Evolutionary conservation across 2,888 invertebrate genomes (phyloP), one percentile per base, ranked within the genome.

Genomic region (Thera britannica): DNA sequence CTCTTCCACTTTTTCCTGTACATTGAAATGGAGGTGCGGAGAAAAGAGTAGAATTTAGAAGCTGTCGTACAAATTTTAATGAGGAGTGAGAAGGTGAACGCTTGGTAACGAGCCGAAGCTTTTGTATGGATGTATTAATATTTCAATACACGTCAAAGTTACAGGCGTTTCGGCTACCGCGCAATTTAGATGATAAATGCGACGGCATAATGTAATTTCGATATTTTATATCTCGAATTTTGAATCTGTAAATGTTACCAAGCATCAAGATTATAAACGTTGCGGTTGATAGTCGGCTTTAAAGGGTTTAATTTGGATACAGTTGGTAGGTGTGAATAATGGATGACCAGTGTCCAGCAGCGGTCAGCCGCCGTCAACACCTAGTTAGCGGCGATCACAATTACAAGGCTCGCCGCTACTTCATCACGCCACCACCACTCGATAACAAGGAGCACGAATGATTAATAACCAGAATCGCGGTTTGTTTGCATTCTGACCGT

Each of bases 1-100:
- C 93, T 92, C 92, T 91, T 92, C 91, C 89, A 93, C 90, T 93
- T 93, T 93, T 93, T 93, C 93, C 93, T 92, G 92, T 93, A 92
- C 90, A 93, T 93, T 93, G 93, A 93, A 93, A 93, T 91, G 92
- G 91, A 93, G 92, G 93, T 91, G 90, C 91, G 86, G 91, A 92
- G 92, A 92, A 92, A 92, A 93, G 92, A 92, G 92, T 92, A 91
- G 91, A 92, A 92, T 93, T 93, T 92, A 93, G 92, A 92, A 86
- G 90, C 90, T 90, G 90, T 90, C 90, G 92, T 89, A 89, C 91
- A 93, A 92, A 93, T 92, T 93, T 92, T 93, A 93, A 93, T 93
- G 93, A 93, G 91, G 88, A 92, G 87, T 88, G 89, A 86, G 90
- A 88, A 89, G 89, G 88, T 88, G 86, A 85, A 87, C 79, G 75